Conservation (phyloP, 2,797 vertebrate genomes). For the Sphenodon punctatus region DNA sequence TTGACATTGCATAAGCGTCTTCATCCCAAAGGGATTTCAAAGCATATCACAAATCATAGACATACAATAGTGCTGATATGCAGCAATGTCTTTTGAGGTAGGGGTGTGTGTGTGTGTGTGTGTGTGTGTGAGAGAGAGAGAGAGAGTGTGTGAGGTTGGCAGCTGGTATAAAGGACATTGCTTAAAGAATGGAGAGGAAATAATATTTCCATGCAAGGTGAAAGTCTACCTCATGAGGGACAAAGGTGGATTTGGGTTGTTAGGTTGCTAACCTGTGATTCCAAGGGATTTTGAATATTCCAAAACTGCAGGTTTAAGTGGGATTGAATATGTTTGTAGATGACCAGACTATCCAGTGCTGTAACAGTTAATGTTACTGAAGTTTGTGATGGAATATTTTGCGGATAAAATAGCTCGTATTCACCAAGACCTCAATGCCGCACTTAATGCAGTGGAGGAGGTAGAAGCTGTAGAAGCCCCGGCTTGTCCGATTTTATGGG, state of each 20-base stretch:
- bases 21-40: rapidly evolving
- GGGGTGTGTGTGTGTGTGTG: background rate
- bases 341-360: background rate
- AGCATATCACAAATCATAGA: rapidly evolving
- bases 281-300: rapidly evolving
- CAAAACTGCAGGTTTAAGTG: background rate
- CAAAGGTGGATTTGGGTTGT: background rate
- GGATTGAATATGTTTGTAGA: background rate
- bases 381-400: too few relatives aligned
- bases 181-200: rapidly evolving
- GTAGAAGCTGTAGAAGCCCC: too few relatives aligned
- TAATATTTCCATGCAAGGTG: background rate
- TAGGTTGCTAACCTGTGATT: background rate
- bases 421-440: too few relatives aligned
- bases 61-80: background rate
- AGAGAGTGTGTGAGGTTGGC: background rate
- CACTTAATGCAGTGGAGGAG: too few relatives aligned
- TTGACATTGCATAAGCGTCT: background rate
- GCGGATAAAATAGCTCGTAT: too few relatives aligned
- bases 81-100: background rate
- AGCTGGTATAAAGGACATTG: too few relatives aligned
- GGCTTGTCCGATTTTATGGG: too few relatives aligned
- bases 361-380: background rate
- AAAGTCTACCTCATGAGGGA: background rate
- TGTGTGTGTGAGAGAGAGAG: rapidly evolving